Conservation (phyloP, 2,113 vertebrate genomes). For the Lophius piscatorius region DNA sequence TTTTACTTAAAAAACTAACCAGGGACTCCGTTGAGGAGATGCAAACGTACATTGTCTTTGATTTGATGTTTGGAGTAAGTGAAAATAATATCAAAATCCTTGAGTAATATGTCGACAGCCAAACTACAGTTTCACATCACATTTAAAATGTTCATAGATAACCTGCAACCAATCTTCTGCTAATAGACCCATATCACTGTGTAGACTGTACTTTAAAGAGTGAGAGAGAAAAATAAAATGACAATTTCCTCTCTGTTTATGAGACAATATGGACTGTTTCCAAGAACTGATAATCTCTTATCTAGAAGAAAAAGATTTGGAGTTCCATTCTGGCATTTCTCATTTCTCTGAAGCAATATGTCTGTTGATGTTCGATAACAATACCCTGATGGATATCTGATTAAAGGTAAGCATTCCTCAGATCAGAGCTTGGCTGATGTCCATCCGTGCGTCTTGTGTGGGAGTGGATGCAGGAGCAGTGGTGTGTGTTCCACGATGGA, state of each 20-base stretch:
- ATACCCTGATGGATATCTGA: constrained; percentile 32
- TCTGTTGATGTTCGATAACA: constrained; percentile 43
- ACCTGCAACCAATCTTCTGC: constrained; percentile 13
- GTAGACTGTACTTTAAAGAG: too few relatives aligned
- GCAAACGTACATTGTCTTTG: too few relatives aligned
- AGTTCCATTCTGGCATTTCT: constrained; percentile 33
- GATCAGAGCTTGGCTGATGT: constrained; percentile 39
- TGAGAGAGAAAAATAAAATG: too few relatives aligned
- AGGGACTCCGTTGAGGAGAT: too few relatives aligned
- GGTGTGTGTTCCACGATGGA: constrained; percentile 31
- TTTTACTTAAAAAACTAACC: too few relatives aligned
- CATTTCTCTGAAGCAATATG: constrained; percentile 47
- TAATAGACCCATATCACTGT: too few relatives aligned
- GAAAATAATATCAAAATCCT: constrained; percentile 17
- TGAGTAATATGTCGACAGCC: constrained; percentile 8
- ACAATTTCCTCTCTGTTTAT: constrained; percentile 52
- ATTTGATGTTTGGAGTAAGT: too few relatives aligned
- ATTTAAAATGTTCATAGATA: too few relatives aligned
- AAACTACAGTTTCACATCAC: background rate
- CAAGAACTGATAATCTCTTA: constrained; percentile 44
- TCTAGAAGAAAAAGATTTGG: constrained; percentile 44
- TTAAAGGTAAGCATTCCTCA: constrained; percentile 24
- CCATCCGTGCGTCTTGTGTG: constrained; percentile 33
- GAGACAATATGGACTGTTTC: constrained; percentile 26
- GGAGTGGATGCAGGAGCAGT: constrained; percentile 1